Base-by-base conservation (phyloP, 2,888 invertebrate species). In the Acronicta leporina region DNA sequence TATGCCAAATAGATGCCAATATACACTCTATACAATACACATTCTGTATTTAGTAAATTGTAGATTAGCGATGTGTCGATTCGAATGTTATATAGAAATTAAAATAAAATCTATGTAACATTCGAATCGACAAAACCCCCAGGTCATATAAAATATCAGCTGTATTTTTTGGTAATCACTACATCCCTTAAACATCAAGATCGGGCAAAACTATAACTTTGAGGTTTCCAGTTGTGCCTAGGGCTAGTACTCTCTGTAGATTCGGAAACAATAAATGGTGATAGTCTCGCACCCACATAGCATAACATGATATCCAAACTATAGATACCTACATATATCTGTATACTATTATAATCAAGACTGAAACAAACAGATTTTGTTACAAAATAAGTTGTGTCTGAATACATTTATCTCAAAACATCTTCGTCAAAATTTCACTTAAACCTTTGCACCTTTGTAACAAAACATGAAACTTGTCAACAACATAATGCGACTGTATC, bases 381-480 rank as follows among this genome's bases (percentile, higher is more conserved):
- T 27, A 1, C 3, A 27, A 27, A 27, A 7, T 5, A 27, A 20
- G 20, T 20, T 20, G 4, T 4, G 4, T 20, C 20, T 27, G 7
- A 27, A 7, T 7, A 5, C 3, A 27, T 27, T 27, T 27, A 6
- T 5, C 6, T 7, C 27, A 6, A 27, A 25, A 41, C 33, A 33
- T 33, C 33, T 33, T 33, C 33, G 4, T 33, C 33, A 11, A 30
- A 33, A 33, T 33, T 33, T 33, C n/a, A 54, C 48, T 15, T 49
- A 43, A 60, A 57, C 35, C 14, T 45, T 45, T 38, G 30, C 35
- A 57, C 35, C 14, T 45, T 45, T 38, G 30, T 40, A 30, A 51
- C 30, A 53, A 61, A 54, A 53, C 56, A 69, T 60, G 42, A 35
- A 47, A 73, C 47, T 61, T 61, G 46, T 59, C 65, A 56, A 42